These are phyloP conservation scores for Phyllotreta cruciferae DNA, from an alignment of 2,888 invertebrate genomes.

Conservation along the genomic window DNA sequence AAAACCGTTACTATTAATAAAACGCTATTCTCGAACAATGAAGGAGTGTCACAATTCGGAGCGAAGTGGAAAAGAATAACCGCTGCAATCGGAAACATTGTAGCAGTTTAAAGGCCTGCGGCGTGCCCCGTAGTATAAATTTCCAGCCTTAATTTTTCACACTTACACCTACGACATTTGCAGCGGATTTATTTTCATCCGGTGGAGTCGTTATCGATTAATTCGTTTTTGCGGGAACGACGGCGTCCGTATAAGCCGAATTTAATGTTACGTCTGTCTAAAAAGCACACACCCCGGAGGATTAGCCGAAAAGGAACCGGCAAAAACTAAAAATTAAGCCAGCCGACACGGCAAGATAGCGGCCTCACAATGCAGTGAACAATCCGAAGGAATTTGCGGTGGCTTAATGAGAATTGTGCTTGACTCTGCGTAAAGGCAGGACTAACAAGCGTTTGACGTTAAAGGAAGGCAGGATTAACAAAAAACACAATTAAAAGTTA, in stretches of 20 bases:
- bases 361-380: constrained; percentile 1
- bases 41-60: no score
- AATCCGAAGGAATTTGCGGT: constrained; percentile 6
- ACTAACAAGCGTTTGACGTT: background rate
- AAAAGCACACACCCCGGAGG: constrained; percentile 4
- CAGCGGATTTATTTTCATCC: background rate
- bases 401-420: constrained; percentile 10
- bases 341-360: background rate
- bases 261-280: constrained; percentile 1
- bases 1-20: no score
- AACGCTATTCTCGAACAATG: no score
- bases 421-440: background rate
- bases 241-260: background rate
- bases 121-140: no score
- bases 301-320: constrained; percentile 12
- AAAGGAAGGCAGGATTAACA: background rate
- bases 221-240: constrained; percentile 5
- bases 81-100: no score
- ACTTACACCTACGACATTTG: no score
- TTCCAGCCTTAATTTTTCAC: no score
- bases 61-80: no score
- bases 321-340: constrained; percentile 15
- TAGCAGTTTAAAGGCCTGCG: no score
- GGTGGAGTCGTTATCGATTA: no score
- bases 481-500: no score